These are phyloP conservation scores for Steinernema carpocapsae DNA, from an alignment of 2,888 invertebrate genomes.

Conservation along the genomic window DNA sequence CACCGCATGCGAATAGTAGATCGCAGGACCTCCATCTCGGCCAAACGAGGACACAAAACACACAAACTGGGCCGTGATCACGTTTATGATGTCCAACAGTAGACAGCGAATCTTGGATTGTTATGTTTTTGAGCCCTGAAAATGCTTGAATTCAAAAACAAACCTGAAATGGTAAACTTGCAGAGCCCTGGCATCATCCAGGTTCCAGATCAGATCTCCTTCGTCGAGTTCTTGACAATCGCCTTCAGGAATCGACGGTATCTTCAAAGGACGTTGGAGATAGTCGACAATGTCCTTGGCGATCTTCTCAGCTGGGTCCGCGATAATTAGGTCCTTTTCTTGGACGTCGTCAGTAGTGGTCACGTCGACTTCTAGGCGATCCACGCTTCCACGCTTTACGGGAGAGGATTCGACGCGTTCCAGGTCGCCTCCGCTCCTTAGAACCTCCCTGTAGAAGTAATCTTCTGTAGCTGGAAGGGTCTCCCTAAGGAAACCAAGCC, in stretches of 20 bases:
- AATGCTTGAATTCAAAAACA: neutral
- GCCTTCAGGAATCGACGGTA: neutral
- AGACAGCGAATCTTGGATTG: constrained; percentile 9
- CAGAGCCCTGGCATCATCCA: constrained; percentile 12
- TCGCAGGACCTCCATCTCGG: neutral
- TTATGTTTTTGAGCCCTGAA: constrained; percentile 20
- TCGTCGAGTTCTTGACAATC: neutral
- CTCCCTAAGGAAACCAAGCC: constrained; percentile 17
- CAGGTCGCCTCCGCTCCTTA: constrained; percentile 1
- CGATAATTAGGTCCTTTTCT: neutral
- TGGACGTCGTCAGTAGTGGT: neutral
- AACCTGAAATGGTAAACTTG: neutral
- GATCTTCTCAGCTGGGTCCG: constrained; percentile 11
- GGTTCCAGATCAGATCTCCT: neutral
- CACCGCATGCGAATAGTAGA: constrained; percentile 20
- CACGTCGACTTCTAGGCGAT: constrained; percentile 7
- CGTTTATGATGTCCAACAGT: constrained; percentile 4
- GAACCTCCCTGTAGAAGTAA: constrained; percentile 27
- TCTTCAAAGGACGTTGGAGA: neutral
- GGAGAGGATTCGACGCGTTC: constrained; percentile 22
- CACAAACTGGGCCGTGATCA: constrained; percentile 8
- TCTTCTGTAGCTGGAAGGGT: constrained; percentile 21
- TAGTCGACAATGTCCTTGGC: constrained; percentile 21
- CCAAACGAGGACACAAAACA: constrained; percentile 23
- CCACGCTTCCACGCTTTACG: neutral